Evolutionary conservation across 1,140 invertebrate genomes (phyloP).

Genomic region (Cyrtorhinus lividipennis): DNA sequence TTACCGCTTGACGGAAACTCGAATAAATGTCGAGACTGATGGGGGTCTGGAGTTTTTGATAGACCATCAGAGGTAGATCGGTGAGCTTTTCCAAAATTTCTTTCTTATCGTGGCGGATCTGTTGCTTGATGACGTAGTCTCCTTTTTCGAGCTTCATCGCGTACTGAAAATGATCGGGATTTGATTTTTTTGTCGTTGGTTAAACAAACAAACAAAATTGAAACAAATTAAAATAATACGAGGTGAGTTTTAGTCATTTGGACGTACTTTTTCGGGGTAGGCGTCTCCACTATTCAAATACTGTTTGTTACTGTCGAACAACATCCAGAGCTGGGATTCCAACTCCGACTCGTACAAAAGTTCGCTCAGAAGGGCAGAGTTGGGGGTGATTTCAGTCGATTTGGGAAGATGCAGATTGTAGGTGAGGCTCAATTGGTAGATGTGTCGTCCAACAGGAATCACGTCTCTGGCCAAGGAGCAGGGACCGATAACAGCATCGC

Average conservation of each 20-base stretch:
- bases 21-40: conserved; percentile 47
- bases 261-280: conserved; percentile 60
- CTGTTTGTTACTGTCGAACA: conserved; percentile 88
- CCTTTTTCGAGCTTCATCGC: conserved; percentile 82
- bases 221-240: background rate
- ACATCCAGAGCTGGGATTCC: conserved; percentile 91
- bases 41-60: conserved; percentile 56
- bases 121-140: conserved; percentile 75
- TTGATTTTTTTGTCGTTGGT: too few species aligned
- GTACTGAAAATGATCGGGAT: conserved; percentile 41
- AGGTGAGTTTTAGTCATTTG: background rate
- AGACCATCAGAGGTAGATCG: conserved; percentile 56
- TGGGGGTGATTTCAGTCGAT: conserved; percentile 63
- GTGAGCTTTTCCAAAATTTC: conserved; percentile 73
- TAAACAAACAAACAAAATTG: background rate
- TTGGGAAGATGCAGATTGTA: conserved; percentile 77
- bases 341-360: conserved; percentile 87
- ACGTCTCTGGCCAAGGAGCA: conserved; percentile 57
- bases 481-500: conserved; percentile 59
- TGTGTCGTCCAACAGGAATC: conserved; percentile 69
- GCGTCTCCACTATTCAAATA: conserved; percentile 73
- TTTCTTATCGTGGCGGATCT: conserved; percentile 77
- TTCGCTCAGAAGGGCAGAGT: conserved; percentile 65
- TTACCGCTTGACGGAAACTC: conserved; percentile 40
- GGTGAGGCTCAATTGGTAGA: conserved; percentile 74